A percentile compares a stretch with the other conserved stretches of the same genome.
Conservation (phyloP, 2,797 vertebrate species). For the Psittacula derbiana region DNA sequence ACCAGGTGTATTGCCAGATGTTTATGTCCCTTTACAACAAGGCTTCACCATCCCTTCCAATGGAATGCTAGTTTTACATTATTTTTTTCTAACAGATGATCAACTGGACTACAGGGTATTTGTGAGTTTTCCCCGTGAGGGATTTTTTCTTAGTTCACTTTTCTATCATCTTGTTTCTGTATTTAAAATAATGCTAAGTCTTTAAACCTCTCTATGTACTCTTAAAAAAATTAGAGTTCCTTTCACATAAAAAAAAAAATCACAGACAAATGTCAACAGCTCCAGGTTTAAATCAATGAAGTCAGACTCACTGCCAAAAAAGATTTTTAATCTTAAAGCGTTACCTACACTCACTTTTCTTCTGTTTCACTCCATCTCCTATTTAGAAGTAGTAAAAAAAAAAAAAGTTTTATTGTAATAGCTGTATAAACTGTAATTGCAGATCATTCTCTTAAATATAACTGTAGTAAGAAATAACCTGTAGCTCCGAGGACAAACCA, state of each 20-base stretch:
- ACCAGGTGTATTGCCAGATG: conserved; percentile 73
- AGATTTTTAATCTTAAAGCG: conserved; percentile 21
- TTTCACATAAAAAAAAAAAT: not conserved
- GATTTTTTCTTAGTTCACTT: not conserved
- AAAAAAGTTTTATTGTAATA: not conserved
- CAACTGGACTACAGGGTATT: conserved; percentile 1
- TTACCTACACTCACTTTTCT: not conserved
- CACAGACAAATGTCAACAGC: not conserved
- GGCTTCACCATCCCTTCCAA: conserved; percentile 34
- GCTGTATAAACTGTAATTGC: not conserved
- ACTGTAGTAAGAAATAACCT: not conserved
- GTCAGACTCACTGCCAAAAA: conserved; percentile 25
- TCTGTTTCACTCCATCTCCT: not conserved
- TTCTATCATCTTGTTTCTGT: not conserved
- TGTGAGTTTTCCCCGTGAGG: not conserved
- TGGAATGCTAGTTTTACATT: not conserved
- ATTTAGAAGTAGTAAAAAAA: not conserved
- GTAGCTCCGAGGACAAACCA: not conserved
- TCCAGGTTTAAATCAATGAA: conserved; percentile 46
- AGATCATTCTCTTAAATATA: not conserved
- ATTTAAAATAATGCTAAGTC: conserved; percentile 10
- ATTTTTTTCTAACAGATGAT: conserved; percentile 40
- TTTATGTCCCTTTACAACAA: conserved; percentile 57
- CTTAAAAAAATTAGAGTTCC: not conserved
- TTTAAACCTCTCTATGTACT: not conserved